A percentile compares a stretch with the other conserved stretches of the same genome.
phyloP scores from a whole-genome alignment of 2,113 vertebrate species.

The Motacilla alba region DNA sequence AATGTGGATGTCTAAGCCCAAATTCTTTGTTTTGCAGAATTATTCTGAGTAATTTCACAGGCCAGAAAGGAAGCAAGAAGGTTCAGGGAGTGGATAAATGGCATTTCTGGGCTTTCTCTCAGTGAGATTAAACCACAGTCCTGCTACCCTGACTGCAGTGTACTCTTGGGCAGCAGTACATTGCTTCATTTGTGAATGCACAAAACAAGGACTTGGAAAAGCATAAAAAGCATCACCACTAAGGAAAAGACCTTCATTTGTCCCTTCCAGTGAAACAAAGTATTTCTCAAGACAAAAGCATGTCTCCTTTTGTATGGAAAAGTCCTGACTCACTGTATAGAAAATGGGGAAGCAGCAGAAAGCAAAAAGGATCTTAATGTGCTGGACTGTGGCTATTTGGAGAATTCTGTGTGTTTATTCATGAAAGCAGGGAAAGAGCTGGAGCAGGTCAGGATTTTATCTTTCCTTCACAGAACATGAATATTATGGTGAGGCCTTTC shows the following conservation, averaged over 20 bases:
- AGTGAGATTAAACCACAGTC: neutral
- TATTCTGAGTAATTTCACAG: neutral
- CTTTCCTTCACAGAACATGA: neutral
- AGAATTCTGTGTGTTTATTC: accelerated
- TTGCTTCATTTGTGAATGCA: neutral
- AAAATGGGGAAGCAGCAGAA: neutral
- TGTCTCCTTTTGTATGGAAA: neutral
- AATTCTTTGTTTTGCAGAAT: neutral
- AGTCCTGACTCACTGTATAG: neutral
- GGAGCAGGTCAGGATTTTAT: neutral
- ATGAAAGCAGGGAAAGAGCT: neutral
- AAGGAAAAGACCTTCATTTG: accelerated
- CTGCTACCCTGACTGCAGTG: neutral
- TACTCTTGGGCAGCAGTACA: neutral
- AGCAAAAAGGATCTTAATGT: neutral
- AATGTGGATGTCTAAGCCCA: neutral
- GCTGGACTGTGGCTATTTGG: neutral
- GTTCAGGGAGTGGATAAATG: neutral
- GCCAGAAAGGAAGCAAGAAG: neutral
- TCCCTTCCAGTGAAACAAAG: neutral
- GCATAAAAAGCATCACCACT: neutral
- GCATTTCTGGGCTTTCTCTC: neutral
- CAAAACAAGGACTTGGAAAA: neutral
- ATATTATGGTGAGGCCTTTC: neutral
- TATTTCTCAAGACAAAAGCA: neutral